Conservation (phyloP, 2,888 invertebrate species). For the Malacosoma neustria region DNA sequence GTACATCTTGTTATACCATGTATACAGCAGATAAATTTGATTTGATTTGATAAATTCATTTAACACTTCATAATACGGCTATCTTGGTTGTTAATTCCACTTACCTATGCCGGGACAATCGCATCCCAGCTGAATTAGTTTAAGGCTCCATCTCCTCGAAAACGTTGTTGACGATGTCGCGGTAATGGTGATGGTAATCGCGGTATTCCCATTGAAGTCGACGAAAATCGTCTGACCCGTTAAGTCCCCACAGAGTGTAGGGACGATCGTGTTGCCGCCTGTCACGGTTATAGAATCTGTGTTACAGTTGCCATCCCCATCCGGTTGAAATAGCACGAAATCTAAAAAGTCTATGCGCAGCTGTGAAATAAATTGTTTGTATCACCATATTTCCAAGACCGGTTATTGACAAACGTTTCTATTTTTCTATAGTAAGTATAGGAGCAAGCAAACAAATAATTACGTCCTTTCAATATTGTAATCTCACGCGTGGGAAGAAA, state of each 20-base stretch:
- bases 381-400: too few relatives aligned
- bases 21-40: too few relatives aligned
- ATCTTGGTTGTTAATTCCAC: too few relatives aligned
- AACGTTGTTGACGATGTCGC: conserved; percentile 76
- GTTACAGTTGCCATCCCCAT: conserved; percentile 81
- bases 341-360: conserved; percentile 86
- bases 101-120: conserved; percentile 80
- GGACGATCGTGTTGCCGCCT: conserved; percentile 80
- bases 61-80: too few relatives aligned
- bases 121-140: conserved; percentile 82
- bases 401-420: too few relatives aligned
- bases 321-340: conserved; percentile 81
- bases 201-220: conserved; percentile 79
- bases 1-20: too few relatives aligned
- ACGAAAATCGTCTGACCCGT: conserved; percentile 86
- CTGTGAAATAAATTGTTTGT: too few relatives aligned
- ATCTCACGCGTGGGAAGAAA: too few relatives aligned
- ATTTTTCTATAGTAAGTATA: too few relatives aligned
- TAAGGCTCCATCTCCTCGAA: conserved; percentile 83
- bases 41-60: too few relatives aligned
- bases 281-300: conserved; percentile 82
- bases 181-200: conserved; percentile 80
- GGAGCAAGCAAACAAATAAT: too few relatives aligned
- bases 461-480: too few relatives aligned
- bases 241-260: conserved; percentile 86